Evolutionary conservation across 2,888 invertebrate genomes (phyloP).

Genomic region (Lutraria lutraria): DNA sequence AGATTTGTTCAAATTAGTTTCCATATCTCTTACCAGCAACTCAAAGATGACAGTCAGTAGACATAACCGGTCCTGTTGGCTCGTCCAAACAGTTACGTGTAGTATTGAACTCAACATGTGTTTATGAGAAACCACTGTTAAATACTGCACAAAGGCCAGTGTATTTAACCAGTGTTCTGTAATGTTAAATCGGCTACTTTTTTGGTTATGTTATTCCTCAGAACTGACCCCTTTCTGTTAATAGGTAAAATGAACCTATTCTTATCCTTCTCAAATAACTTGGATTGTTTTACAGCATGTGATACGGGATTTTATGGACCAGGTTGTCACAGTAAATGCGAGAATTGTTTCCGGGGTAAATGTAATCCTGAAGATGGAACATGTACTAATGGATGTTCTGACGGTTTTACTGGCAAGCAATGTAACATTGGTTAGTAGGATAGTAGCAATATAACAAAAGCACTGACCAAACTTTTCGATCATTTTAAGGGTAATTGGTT

Average conservation of each 20-base stretch:
- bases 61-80: too few relatives aligned
- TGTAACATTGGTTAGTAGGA: conserved; percentile 20
- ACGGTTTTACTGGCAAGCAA: conserved; percentile 41
- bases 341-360: conserved; percentile 33
- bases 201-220: neutral
- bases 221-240: neutral
- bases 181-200: too few relatives aligned
- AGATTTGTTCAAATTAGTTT: too few relatives aligned
- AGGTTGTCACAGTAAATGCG: conserved; percentile 45
- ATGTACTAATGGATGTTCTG: conserved; percentile 47
- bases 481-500: neutral
- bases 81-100: too few relatives aligned
- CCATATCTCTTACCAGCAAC: too few relatives aligned
- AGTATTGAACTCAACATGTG: too few relatives aligned
- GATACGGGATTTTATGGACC: conserved; percentile 40
- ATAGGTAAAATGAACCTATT: neutral
- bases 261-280: neutral
- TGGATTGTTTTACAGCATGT: conserved; percentile 35
- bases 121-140: too few relatives aligned
- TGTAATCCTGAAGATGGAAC: conserved; percentile 48
- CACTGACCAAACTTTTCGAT: neutral
- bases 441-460: neutral
- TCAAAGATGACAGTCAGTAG: too few relatives aligned
- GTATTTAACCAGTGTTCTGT: too few relatives aligned
- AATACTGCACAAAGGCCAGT: too few relatives aligned